These are phyloP conservation scores for Stylophora pistillata DNA, from an alignment of 64 coral and sea anemone genomes.

Conservation along the genomic window DNA sequence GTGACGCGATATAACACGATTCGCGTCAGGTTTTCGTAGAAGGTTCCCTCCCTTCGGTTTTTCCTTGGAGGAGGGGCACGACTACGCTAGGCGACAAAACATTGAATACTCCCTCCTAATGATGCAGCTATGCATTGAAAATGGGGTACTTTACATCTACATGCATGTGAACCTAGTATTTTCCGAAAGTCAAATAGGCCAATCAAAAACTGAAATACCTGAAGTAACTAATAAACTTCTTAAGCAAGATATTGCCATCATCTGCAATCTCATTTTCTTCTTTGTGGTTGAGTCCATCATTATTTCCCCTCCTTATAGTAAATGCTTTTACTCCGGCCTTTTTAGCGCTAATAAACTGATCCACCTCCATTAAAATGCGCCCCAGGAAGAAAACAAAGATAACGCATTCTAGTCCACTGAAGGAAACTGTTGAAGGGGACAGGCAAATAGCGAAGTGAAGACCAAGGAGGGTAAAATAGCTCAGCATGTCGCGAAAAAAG, in stretches of 20 bases:
- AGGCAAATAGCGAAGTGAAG: slow-evolving; percentile 18
- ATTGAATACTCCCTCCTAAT: too few species aligned
- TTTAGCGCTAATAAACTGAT: not conserved
- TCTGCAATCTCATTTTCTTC: not conserved
- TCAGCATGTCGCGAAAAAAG: slow-evolving; percentile 19
- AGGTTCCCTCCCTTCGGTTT: too few species aligned
- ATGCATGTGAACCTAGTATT: too few species aligned
- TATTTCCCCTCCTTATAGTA: not conserved
- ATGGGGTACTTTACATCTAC: too few species aligned
- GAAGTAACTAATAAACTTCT: not conserved
- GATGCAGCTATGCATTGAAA: too few species aligned
- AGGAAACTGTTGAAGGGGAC: not conserved
- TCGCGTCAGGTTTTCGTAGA: too few species aligned
- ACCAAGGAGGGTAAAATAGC: not conserved
- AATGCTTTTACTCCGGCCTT: not conserved
- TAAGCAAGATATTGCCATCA: not conserved
- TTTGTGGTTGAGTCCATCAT: not conserved
- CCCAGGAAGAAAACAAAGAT: slow-evolving; percentile 27
- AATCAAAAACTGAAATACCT: not conserved
- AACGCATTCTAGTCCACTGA: slow-evolving; percentile 9
- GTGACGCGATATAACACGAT: too few species aligned
- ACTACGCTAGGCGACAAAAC: too few species aligned
- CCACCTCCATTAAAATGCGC: not conserved
- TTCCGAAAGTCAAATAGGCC: not conserved
- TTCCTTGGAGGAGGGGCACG: too few species aligned